Percentiles rank a stretch among this genome's conserved stretches.
phyloP scores from a whole-genome alignment of 2,888 invertebrate genomes.

The Trachelus stipa region DNA sequence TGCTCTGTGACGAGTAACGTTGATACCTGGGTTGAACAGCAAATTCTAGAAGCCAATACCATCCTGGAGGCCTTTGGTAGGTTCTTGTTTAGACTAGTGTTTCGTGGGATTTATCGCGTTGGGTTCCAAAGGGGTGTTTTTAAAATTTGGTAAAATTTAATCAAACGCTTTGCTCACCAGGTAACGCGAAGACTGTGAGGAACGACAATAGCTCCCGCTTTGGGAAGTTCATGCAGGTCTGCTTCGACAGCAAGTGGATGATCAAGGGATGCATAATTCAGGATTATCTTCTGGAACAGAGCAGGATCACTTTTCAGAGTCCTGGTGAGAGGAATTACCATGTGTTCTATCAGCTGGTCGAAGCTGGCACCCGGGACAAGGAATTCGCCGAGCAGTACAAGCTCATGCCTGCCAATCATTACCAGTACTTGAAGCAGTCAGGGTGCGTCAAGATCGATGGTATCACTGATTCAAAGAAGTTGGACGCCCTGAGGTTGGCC shows the following conservation, averaged over 20 bases:
- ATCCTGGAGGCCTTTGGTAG: slow-evolving; percentile 93
- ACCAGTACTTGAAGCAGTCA: slow-evolving; percentile 86
- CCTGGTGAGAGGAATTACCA: slow-evolving; percentile 90
- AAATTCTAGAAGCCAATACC: slow-evolving; percentile 93
- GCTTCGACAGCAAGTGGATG: slow-evolving; percentile 88
- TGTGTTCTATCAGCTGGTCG: slow-evolving; percentile 91
- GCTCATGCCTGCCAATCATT: slow-evolving; percentile 80
- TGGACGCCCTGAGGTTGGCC: slow-evolving; percentile 88
- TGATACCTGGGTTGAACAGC: slow-evolving; percentile 94
- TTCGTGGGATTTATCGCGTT: not conserved
- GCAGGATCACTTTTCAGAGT: slow-evolving; percentile 90
- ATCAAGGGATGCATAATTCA: slow-evolving; percentile 93
- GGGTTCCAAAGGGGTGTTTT: not conserved
- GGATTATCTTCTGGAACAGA: slow-evolving; percentile 91
- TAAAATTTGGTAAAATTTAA: not conserved
- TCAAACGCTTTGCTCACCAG: slow-evolving; percentile 65
- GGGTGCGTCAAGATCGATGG: slow-evolving; percentile 78
- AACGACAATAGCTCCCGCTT: slow-evolving; percentile 95
- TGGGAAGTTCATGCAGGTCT: slow-evolving; percentile 96
- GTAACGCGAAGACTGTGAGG: slow-evolving; percentile 92
- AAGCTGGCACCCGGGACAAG: slow-evolving; percentile 83
- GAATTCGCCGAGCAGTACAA: slow-evolving; percentile 81
- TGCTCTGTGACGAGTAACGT: slow-evolving; percentile 88
- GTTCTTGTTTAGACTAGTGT: slow-evolving; percentile 32
- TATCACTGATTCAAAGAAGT: slow-evolving; percentile 75